Base-by-base conservation (phyloP, 2,888 invertebrate genomes). In the Auanema sp. region DNA sequence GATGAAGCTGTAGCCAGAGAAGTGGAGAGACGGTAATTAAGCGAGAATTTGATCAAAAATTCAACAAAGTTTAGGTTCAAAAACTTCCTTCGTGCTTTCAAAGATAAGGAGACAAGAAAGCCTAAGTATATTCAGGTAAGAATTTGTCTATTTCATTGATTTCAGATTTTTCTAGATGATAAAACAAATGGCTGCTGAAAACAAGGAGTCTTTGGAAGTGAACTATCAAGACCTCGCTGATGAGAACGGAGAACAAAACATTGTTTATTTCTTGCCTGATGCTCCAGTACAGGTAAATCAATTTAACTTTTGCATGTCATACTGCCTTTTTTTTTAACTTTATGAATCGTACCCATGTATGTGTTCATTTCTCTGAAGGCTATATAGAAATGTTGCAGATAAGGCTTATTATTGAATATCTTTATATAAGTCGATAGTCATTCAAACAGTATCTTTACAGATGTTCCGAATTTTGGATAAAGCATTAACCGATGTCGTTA, bases 211-310 rank as follows among this genome's bases (percentile, higher is more conserved):
- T 57, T 90, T 97, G 84, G 90, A 91, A 51, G 73, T 98, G 0
- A 94, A 96, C 79, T 98, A 95, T 85, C 90, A 92, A 54, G 89
- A 91, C 76, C 87, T 99, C 70, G 95, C 94, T 0, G 88, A 91
- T n/a, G 84, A 85, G 47, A 67, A 69, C 56, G 89, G 91, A 77
- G 94, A 95, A 83, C 93, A 94, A 84, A 92, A 93, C 0, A 86
- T 98, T 53, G 96, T 96, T 0, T 97, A 93, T 85, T 98, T 99
- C 85, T 84, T 98, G 56, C 97, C 97, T 0, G 97, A 98, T 85
- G 97, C 97, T 0, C 98, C 98, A 0, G 89, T 91, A 72, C 73
- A 73, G 53, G 72, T 72, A 33, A 41, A 10, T 43, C n/a, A n/a
- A 50, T 50, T 50, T 50, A 16, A 16, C 14, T 12, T 16, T 1